Evolutionary conservation across 2,797 vertebrate species (phyloP), one percentile per base, ranked within the genome.

Genomic region (Microctenopoma lineatum): DNA sequence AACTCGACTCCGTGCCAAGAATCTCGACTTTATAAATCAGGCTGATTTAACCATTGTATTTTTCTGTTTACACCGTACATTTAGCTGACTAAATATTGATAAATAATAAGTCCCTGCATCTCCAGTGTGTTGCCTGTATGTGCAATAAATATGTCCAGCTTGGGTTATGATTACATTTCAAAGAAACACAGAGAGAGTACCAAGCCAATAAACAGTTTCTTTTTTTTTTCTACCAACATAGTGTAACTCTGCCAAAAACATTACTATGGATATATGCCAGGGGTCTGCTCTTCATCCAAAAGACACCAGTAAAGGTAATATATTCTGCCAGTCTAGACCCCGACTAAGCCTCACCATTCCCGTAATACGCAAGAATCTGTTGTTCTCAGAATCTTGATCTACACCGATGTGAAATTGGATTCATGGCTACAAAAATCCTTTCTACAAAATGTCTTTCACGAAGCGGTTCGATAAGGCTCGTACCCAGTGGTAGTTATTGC

Each of bases 131-230:
- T 80, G 70, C 55, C 70, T 85, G 86, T 87, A 66, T 84, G 80
- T 81, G 79, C 66, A 85, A 87, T 87, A 87, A 90, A 91, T 92
- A 86, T 82, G 82, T 70, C 73, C 67, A 44, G 75, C 73, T 65
- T 59, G 59, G 72, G 80, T 84, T 86, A 79, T 84, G 83, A 89
- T 90, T 89, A 89, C 88, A 90, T 89, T 91, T 86, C 64, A 80
- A 75, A 82, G 78, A 79, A 83, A 86, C 71, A 79, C 71, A 79
- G 72, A 71, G 74, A 74, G 63, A 85, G 73, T 79, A 87, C 67
- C 21, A 80, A 73, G 80, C 84, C 80, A 90, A 91, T 90, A 93
- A 91, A 91, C 89, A 87, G 59, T 75, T 81, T 83, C 46, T 61
- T 64, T 72, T 21, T 21, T 21, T 88, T 83, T 83, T 73, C 57